Percentiles rank a stretch among this genome's conserved stretches.
Evolutionary conservation across 1,140 invertebrate genomes (phyloP).

Genomic region (Diorhabda carinulata): DNA sequence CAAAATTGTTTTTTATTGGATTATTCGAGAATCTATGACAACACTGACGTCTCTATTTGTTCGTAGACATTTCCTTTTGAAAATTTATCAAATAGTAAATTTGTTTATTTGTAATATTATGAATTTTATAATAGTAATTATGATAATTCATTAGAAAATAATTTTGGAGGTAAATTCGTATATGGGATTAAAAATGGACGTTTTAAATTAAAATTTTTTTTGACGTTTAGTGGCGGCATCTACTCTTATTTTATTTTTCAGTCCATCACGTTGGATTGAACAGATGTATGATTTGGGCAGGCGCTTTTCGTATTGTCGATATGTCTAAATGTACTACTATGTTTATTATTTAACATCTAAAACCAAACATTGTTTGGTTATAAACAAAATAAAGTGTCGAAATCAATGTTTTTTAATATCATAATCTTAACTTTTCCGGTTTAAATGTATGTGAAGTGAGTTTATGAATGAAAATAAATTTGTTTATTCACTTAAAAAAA

Average conservation of each 20-base stretch:
- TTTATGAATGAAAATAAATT: neutral
- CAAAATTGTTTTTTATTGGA: too few relatives aligned
- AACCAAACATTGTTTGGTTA: neutral
- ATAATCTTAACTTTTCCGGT: neutral
- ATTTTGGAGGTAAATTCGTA: too few relatives aligned
- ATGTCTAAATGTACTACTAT: constrained; percentile 10
- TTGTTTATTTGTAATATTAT: too few relatives aligned
- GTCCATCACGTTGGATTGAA: neutral
- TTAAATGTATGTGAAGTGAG: neutral
- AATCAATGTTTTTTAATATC: neutral
- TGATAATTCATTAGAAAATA: too few relatives aligned
- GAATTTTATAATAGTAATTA: too few relatives aligned
- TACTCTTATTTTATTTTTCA: neutral
- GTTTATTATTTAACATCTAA: constrained; percentile 17
- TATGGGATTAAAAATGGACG: too few relatives aligned
- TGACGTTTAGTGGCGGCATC: neutral
- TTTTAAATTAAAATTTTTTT: too few relatives aligned
- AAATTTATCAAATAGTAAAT: too few relatives aligned
- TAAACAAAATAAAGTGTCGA: constrained; percentile 7
- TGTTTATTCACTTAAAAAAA: neutral
- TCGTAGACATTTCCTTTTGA: too few relatives aligned
- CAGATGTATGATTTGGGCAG: constrained; percentile 13
- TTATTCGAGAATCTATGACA: too few relatives aligned
- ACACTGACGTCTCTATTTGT: too few relatives aligned
- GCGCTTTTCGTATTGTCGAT: constrained; percentile 15